Evolutionary conservation across 2,888 invertebrate genomes (phyloP), one percentile per base, ranked within the genome.

Genomic region (Drosophila austrosaltans): DNA sequence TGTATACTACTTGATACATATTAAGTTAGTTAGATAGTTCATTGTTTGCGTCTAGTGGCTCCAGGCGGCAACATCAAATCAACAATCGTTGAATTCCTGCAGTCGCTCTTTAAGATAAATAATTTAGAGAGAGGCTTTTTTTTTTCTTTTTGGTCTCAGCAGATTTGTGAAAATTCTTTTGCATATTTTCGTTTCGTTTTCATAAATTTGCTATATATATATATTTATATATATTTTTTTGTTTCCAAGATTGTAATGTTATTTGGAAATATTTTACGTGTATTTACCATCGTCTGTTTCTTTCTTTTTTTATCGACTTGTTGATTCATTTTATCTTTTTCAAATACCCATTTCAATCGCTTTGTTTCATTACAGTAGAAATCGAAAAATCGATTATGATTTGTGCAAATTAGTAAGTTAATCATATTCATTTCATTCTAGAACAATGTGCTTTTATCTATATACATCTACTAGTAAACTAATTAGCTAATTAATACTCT

Each of bases 271-370:
- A 88, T 88, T 86, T 85, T 86, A 89, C 85, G 85, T 86, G 85
- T 86, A 89, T 86, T 82, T 84, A 78, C 85, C 85, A 86, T 86
- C 89, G 87, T 48, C 78, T 89, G 85, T 84, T 87, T 63, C 57
- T 67, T 61, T 68, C 65, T 71, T 44, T 61, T 68, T 67, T 71
- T 44, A 66, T 80, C 56, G 53, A 69, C 58, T 22, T 36, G 39
- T 65, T 25, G 8, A 36, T 40, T 65, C 59, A 4, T 63, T 69
- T 66, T 83, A 86, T 84, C 89, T 84, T 87, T 83, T 84, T 89
- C 53, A 75, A 76, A 81, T 80, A 80, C 88, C 77, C 65, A 66
- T 48, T 48, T 48, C 10, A 48, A 48, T 48, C 7, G 10, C 53
- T 16, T 70, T 61, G 61, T 56, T 53, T 59, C 63, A 53, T 57